Evolutionary conservation across 1,140 invertebrate species (phyloP), one percentile per base, ranked within the genome.

Genomic region (Agrypnia vestita): DNA sequence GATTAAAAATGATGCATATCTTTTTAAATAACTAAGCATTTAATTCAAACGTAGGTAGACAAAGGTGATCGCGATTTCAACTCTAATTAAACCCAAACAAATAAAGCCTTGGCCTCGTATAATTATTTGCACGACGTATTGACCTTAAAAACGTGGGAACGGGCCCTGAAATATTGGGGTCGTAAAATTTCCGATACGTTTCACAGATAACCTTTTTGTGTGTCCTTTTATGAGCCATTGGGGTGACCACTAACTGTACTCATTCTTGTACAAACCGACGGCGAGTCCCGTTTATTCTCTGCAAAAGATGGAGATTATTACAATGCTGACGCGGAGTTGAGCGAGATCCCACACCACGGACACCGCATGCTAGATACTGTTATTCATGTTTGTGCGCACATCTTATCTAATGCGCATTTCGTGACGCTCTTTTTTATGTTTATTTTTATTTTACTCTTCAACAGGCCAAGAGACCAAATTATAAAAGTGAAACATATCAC

Each of bases 181-280:
- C 43, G n/a, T 67, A 51, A 64, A 76, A 76, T 76, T 64, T 51
- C 59, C 74, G 74, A 76, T 76, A 76, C 53, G 64, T 64, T 25
- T 76, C 51, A 44, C 43, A 75, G 35, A 44, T 75, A 75, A 61
- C 21, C 74, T 59, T 35, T 35, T 64, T 64, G 55, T 25, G 8
- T 19, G 9, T 12, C 46, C 59, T 51, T 61, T 62, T 47, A 25
- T 53, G 7, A 47, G 25, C 59, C 56, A 44, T 49, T 56, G 59
- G 74, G 74, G 44, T 76, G 74, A 76, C 74, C 74, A 49, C 59
- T 76, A 76, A 64, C 64, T 56, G 74, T 7, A 13, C 15, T 76
- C 59, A 46, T 76, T 76, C n/a, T n/a, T n/a, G 25, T 76, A 62
- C 74, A 51, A 35, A 64, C 55, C 13, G 25, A 55, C 8, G 49